phyloP scores from a whole-genome alignment of 1,140 invertebrate species.

The Anagrus nilaparvatae region DNA sequence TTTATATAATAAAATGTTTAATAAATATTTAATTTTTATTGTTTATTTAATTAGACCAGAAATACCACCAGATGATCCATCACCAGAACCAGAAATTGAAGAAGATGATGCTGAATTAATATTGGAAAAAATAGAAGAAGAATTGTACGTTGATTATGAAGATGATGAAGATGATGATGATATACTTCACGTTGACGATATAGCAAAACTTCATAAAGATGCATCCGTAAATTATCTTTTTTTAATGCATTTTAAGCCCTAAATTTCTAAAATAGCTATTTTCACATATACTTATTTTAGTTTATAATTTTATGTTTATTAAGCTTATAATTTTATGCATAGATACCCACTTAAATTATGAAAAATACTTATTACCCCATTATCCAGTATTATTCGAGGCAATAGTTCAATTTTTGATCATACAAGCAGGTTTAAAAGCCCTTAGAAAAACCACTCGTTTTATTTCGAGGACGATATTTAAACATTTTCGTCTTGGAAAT shows the following conservation, averaged over 20 bases:
- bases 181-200: constrained; percentile 51
- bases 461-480: too few species aligned
- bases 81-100: constrained; percentile 50
- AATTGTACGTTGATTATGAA: constrained; percentile 64
- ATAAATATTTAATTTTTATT: constrained; percentile 19
- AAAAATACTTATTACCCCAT: too few species aligned
- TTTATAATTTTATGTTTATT: constrained; percentile 5
- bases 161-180: constrained; percentile 56
- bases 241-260: too few species aligned
- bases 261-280: too few species aligned
- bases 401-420: too few species aligned
- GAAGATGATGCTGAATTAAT: constrained; percentile 76
- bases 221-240: constrained; percentile 31
- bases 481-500: too few species aligned
- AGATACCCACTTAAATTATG: too few species aligned
- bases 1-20: constrained; percentile 8
- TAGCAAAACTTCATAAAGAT: constrained; percentile 40
- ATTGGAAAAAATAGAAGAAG: constrained; percentile 77
- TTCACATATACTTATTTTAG: too few species aligned
- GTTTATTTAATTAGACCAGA: constrained; percentile 22
- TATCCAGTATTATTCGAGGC: too few species aligned
- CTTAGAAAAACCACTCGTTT: too few species aligned
- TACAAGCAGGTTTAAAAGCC: too few species aligned
- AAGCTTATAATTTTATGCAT: constrained; percentile 2
- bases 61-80: constrained; percentile 36